Percentiles rank a stretch among this genome's conserved stretches.
Evolutionary conservation across 2,113 vertebrate species (phyloP).

Genomic region (Naja naja): DNA sequence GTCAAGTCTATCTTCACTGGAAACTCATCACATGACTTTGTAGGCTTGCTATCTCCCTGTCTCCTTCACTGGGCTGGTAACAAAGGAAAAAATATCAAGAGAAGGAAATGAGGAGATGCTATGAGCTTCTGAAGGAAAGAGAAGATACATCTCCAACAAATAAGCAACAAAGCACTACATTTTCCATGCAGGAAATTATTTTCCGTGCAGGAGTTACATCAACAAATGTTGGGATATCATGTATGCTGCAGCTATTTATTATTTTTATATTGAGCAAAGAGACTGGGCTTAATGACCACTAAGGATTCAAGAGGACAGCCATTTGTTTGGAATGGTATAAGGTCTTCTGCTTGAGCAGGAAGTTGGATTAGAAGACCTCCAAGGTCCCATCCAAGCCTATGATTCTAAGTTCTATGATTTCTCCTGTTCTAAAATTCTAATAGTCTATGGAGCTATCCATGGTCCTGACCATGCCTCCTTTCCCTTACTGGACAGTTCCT

Average conservation of each 20-base stretch:
- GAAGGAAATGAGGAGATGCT: not conserved
- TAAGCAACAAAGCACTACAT: not conserved
- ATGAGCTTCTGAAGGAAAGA: not conserved
- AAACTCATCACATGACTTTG: not conserved
- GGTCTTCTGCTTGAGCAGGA: not conserved
- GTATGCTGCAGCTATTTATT: not conserved
- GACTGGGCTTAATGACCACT: not conserved
- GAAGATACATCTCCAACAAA: not conserved
- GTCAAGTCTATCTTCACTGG: not conserved
- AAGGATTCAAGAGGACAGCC: not conserved
- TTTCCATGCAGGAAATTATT: too few relatives aligned
- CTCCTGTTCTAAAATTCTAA: not conserved
- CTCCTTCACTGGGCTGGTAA: not conserved
- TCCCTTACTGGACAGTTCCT: not conserved
- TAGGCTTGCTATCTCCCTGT: not conserved
- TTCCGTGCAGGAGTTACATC: not conserved
- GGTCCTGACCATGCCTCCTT: not conserved
- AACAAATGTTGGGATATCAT: not conserved
- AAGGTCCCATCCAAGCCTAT: not conserved
- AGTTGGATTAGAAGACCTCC: not conserved
- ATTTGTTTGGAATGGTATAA: not conserved
- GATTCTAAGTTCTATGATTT: not conserved
- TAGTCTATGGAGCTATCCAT: not conserved
- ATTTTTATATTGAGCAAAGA: not conserved
- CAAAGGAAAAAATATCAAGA: not conserved